Conservation (phyloP, 2,888 invertebrate genomes). For the Drosophila rellima region DNA sequence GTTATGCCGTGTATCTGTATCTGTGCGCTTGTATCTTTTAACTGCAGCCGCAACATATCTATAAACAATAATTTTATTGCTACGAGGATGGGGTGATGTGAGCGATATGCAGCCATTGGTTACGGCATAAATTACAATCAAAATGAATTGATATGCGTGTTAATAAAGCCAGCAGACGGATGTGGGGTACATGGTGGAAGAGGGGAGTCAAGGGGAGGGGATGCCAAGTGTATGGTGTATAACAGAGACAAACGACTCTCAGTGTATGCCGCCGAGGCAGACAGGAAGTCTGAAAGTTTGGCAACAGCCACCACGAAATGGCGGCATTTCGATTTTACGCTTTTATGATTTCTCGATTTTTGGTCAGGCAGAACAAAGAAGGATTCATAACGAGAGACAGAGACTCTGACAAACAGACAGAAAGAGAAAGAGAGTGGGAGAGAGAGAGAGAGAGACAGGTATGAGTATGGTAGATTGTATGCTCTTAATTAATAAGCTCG, state of each 20-base stretch:
- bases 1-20: constrained; percentile 1
- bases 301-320: constrained; percentile 73
- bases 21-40: constrained; percentile 56
- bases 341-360: constrained; percentile 80
- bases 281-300: constrained; percentile 67
- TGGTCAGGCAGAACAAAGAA: constrained; percentile 17
- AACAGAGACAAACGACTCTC: constrained; percentile 26
- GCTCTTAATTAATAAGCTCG: constrained; percentile 76
- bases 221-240: neutral
- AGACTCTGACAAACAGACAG: neutral
- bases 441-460: neutral
- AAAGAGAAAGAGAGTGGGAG: neutral
- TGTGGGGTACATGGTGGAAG: neutral
- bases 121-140: constrained; percentile 84
- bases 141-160: constrained; percentile 83
- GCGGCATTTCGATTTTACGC: constrained; percentile 80
- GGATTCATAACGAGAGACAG: neutral
- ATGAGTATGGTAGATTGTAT: constrained; percentile 28
- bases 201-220: neutral
- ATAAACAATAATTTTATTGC: constrained; percentile 78
- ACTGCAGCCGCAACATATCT: constrained; percentile 76
- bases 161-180: constrained; percentile 56
- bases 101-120: constrained; percentile 82
- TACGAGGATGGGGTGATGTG: constrained; percentile 53
- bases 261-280: constrained; percentile 20